Base-by-base conservation (phyloP, 2,797 vertebrate genomes). In the Pyrocephalus nanus region DNA sequence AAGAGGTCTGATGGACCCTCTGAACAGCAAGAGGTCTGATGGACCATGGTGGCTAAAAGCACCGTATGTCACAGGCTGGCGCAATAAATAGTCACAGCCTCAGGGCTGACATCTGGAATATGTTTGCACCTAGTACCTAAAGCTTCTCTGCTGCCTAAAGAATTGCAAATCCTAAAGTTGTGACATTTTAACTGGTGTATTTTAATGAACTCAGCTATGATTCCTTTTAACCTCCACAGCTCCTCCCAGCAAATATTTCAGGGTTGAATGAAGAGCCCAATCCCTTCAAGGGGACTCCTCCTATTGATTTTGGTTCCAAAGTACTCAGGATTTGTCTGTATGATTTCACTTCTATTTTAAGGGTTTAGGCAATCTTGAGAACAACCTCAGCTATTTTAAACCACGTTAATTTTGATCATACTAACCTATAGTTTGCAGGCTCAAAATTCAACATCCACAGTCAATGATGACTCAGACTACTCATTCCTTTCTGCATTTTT, bases 391-490 rank as follows among this genome's bases (percentile, higher is more conserved):
- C 45, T 94, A 86, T 86, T 94, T 88, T 66, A 65, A 88, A 84
- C 70, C 53, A 64, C 0, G 0, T 61, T 92, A 86, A 92, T 92
- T 91, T 91, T 91, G 81, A 55, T 77, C 69, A 17, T 48, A 80
- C 51, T 93, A 85, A 86, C 88, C 54, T 86, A 45, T 27, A 75
- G 71, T 74, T 89, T 86, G 62, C 62, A 96, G 66, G 76, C 66
- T 93, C 87, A 91, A 72, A 92, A 88, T 86, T 77, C 87, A 94
- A 78, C 54, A 91, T 86, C 26, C 48, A 90, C 72, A 86, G 62
- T n/a, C 69, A 83, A 58, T 77, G 72, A 86, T 78, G 87, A 96
- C 62, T 92, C 92, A 91, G 47, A 66, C 40, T 77, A 81, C 18
- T 80, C 29, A 60, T 27, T 72, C 9, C 42, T 83, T 78, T 50